Evolutionary conservation across 2,797 vertebrate genomes (phyloP).

Genomic region (Gorsachius magnificus): DNA sequence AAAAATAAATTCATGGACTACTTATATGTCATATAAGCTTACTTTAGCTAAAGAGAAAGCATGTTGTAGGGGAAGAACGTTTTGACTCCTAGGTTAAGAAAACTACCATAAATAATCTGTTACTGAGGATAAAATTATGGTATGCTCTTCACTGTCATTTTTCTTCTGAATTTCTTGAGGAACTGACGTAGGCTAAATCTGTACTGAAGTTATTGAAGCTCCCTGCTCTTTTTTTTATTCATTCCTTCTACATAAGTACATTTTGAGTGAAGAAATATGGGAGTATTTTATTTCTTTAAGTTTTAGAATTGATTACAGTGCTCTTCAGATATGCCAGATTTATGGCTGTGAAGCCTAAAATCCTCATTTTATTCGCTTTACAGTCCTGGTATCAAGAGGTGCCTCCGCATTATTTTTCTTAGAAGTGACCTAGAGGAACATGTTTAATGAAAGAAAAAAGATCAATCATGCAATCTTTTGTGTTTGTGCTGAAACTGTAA

Average conservation of each 20-base stretch:
- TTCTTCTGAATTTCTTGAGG: not conserved
- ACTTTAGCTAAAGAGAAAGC: not conserved
- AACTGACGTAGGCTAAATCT: not conserved
- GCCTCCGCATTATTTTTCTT: not conserved
- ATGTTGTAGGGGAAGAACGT: not conserved
- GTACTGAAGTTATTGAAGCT: not conserved
- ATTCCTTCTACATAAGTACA: not conserved
- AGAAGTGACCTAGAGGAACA: not conserved
- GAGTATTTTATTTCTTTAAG: not conserved
- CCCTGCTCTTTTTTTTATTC: not conserved
- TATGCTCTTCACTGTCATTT: not conserved
- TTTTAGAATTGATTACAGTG: not conserved
- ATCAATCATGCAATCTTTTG: not conserved
- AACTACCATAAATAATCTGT: not conserved
- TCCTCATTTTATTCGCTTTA: not conserved
- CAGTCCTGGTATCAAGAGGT: not conserved
- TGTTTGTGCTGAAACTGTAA: not conserved
- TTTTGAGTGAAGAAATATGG: not conserved
- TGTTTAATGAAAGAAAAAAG: not conserved
- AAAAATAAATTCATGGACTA: rapidly evolving
- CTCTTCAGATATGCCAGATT: not conserved
- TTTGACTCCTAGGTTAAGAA: not conserved
- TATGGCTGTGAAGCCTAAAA: not conserved
- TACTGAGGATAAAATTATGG: not conserved
- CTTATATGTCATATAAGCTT: not conserved